These are phyloP conservation scores for Harpagoxenus sublaevis DNA, from an alignment of 2,888 invertebrate genomes.

Conservation along the genomic window DNA sequence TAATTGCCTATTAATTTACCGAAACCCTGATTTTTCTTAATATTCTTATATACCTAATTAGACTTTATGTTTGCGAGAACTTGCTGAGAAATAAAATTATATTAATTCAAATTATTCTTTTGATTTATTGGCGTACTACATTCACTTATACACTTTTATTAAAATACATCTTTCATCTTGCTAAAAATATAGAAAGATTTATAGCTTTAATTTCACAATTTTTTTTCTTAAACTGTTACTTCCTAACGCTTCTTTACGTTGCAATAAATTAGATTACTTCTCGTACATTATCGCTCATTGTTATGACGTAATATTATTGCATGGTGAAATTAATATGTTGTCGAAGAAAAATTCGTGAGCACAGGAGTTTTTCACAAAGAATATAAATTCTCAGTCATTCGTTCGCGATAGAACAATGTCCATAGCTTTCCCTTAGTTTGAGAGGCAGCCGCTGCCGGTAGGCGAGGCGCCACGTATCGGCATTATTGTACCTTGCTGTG, in stretches of 20 bases:
- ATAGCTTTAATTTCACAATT: not conserved
- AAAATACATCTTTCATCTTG: not conserved
- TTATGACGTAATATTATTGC: not conserved
- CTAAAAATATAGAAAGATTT: not conserved
- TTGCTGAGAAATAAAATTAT: not conserved
- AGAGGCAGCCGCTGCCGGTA: constrained; percentile 64
- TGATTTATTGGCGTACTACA: not conserved
- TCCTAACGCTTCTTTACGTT: not conserved
- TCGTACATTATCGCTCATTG: not conserved
- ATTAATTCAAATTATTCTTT: not conserved
- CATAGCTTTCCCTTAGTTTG: constrained; percentile 64
- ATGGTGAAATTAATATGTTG: not conserved
- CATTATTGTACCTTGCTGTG: constrained; percentile 53
- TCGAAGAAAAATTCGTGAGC: not conserved
- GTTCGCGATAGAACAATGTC: constrained; percentile 38
- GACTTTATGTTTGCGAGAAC: not conserved
- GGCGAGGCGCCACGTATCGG: constrained; percentile 82
- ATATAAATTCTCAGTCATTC: constrained; percentile 1
- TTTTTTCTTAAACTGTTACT: not conserved
- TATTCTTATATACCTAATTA: not conserved
- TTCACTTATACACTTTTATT: not conserved
- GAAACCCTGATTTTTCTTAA: not conserved
- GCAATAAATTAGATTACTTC: not conserved
- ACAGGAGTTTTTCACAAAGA: not conserved
- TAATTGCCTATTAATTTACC: constrained; percentile 22